These are phyloP conservation scores for Sebastes cheni DNA, from an alignment of 2,797 vertebrate species.

Conservation along the genomic window DNA sequence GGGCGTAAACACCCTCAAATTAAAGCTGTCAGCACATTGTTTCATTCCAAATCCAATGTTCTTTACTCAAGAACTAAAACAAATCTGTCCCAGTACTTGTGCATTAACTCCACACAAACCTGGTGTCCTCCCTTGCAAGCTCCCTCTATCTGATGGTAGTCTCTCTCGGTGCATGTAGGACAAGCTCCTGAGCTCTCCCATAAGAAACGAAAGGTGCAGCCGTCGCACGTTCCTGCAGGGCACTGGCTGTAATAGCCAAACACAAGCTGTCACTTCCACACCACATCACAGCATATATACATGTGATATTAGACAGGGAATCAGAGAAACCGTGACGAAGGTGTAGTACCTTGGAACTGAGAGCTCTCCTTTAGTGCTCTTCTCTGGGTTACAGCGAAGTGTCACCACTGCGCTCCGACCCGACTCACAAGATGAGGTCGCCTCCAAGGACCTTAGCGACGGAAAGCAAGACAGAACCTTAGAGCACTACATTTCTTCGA, in stretches of 20 bases:
- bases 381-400: constrained; percentile 90
- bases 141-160: constrained; percentile 94
- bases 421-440: constrained; percentile 89
- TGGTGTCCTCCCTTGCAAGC: constrained; percentile 92
- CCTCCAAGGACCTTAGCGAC: constrained; percentile 85
- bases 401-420: constrained; percentile 92
- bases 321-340: not conserved
- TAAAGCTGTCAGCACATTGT: not conserved
- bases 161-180: constrained; percentile 89
- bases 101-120: constrained; percentile 68
- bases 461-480: not conserved
- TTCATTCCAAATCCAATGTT: not conserved
- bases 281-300: not conserved
- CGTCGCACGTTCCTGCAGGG: constrained; percentile 94
- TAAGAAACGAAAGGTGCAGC: constrained; percentile 92
- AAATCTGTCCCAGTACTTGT: not conserved
- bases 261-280: constrained; percentile 12
- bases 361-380: constrained; percentile 85
- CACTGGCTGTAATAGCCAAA: constrained; percentile 83
- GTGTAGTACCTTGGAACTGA: constrained; percentile 89
- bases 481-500: not conserved
- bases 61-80: not conserved
- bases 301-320: not conserved
- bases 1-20: not conserved
- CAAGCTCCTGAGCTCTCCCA: constrained; percentile 96